Evolutionary conservation across 2,888 invertebrate genomes (phyloP).

Genomic region (Drosophila yooni): DNA sequence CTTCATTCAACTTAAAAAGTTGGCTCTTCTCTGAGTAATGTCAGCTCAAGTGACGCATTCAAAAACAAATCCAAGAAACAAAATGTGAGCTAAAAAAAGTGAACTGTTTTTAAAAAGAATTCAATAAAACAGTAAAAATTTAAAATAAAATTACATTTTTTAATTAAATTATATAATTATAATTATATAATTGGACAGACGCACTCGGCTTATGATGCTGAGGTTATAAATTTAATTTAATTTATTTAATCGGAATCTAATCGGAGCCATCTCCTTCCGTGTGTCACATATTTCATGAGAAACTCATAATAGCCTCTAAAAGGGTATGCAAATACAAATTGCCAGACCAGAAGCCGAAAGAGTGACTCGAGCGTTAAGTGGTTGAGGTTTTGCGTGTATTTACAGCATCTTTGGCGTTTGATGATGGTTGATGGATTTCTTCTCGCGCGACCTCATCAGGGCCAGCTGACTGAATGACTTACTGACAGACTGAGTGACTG

Average conservation of each 20-base stretch:
- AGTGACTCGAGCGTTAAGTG: background rate
- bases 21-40: background rate
- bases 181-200: background rate
- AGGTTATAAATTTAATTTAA: background rate
- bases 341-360: constrained; percentile 1
- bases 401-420: background rate
- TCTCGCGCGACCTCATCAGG: constrained; percentile 6
- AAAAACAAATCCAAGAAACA: background rate
- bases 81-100: too few species aligned
- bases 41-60: background rate
- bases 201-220: background rate
- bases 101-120: too few species aligned
- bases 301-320: background rate
- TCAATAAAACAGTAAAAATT: too few species aligned
- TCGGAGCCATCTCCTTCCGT: background rate
- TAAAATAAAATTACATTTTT: too few species aligned
- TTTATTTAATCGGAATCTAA: background rate
- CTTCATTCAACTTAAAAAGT: too few species aligned
- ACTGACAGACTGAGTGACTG: background rate
- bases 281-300: background rate
- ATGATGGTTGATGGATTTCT: constrained; percentile 30
- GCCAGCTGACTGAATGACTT: constrained; percentile 6
- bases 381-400: background rate
- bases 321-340: background rate
- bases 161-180: too few species aligned